Evolutionary conservation across 2,888 invertebrate genomes (phyloP), one percentile per base, ranked within the genome.

Genomic region (Trichogramma dendrolimi): DNA sequence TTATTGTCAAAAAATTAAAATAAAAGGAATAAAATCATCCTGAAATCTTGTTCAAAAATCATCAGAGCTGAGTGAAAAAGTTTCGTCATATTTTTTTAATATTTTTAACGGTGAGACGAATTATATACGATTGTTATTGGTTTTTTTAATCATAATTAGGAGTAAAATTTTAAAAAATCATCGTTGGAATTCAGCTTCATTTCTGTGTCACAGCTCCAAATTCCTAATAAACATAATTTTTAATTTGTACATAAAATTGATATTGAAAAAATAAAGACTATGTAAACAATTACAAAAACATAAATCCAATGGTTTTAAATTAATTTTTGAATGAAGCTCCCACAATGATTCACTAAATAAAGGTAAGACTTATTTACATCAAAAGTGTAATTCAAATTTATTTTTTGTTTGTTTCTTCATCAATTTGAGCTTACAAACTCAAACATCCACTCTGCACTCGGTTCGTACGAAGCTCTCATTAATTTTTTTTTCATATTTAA

Each of bases 211-310:
- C 27, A 27, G 27, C 27, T 27, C 27, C 27, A 43, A 52, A 39
- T 48, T 64, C 60, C 54, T 64, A 72, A 68, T 72, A 71, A 68
- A 69, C 68, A 68, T 71, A 72, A 75, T 75, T 75, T 72, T 72
- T 73, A 75, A 75, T 75, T 75, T 76, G 76, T 76, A 76, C 73
- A 76, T 76, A 75, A 75, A 75, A 76, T 75, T 75, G 73, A 75
- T 75, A 75, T 75, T 73, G 47, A 60, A 8, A 73, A 69, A 75
- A 76, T 75, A 75, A 76, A 76, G 70, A 76, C 68, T 73, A 75
- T 71, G 71, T 72, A 74, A 74, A 71, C 70, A 71, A 75, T 71
- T 71, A 73, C 65, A 67, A 67, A 68, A 55, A 42, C 40, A 55
- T 14, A n/a, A 65, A 46, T 50, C 47, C 50, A 49, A 5, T 47